These are phyloP conservation scores for Coelopa frigida DNA, from an alignment of 1,140 invertebrate genomes.

Conservation along the genomic window DNA sequence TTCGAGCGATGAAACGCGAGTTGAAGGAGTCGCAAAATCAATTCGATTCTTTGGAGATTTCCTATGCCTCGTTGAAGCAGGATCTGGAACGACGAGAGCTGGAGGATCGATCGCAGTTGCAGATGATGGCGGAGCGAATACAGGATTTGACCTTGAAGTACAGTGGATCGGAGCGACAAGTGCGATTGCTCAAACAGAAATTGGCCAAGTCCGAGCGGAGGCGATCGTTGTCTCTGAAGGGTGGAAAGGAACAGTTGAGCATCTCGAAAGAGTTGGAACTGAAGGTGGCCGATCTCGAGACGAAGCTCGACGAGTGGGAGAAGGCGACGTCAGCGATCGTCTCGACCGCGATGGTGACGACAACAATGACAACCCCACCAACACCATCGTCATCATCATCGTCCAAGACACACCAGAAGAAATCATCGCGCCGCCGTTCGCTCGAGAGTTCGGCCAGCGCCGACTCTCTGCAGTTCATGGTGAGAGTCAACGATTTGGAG, in stretches of 20 bases:
- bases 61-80: slow-evolving; percentile 64
- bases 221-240: slow-evolving; percentile 73
- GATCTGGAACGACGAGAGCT: slow-evolving; percentile 61
- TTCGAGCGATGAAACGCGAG: slow-evolving; percentile 71
- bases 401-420: not conserved
- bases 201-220: slow-evolving; percentile 70
- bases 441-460: slow-evolving; percentile 69
- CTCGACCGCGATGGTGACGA: not conserved
- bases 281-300: slow-evolving; percentile 71
- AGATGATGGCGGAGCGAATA: slow-evolving; percentile 73
- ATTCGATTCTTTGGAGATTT: slow-evolving; percentile 71
- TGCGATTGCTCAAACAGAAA: slow-evolving; percentile 69
- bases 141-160: slow-evolving; percentile 78
- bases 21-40: slow-evolving; percentile 70
- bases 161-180: slow-evolving; percentile 72
- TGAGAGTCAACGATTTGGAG: slow-evolving; percentile 65
- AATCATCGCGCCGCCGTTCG: slow-evolving; percentile 23
- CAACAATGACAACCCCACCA: not conserved
- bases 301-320: slow-evolving; percentile 63
- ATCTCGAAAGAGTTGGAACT: slow-evolving; percentile 76
- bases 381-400: not conserved
- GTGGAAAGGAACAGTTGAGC: slow-evolving; percentile 67
- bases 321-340: slow-evolving; percentile 18
- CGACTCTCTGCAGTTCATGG: slow-evolving; percentile 70
- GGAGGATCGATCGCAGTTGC: slow-evolving; percentile 64